Percentiles rank a stretch among this genome's conserved stretches.
These are phyloP conservation scores for Rhagoletis zephyria DNA, from an alignment of 1,140 invertebrate species.

Conservation along the genomic window DNA sequence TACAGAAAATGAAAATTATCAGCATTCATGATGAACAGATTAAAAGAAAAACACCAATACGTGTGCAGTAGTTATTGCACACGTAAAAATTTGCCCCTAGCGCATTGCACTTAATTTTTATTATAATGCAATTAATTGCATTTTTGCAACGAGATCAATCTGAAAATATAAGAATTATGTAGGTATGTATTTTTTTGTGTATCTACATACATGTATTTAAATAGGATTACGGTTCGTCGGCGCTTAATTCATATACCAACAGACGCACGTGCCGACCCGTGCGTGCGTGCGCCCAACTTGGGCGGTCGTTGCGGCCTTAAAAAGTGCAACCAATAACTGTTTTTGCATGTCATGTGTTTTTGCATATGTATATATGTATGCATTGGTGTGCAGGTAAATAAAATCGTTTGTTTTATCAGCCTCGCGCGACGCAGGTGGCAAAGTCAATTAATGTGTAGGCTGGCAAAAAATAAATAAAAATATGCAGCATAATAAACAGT, in stretches of 20 bases:
- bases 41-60: neutral
- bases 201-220: neutral
- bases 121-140: slow-evolving; percentile 39
- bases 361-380: neutral
- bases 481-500: slow-evolving; percentile 57
- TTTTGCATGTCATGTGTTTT: neutral
- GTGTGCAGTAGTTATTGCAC: neutral
- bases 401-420: neutral
- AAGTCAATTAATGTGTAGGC: slow-evolving; percentile 17
- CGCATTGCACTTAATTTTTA: slow-evolving; percentile 33
- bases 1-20: neutral
- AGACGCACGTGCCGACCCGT: slow-evolving; percentile 20
- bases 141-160: slow-evolving; percentile 57
- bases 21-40: slow-evolving; percentile 17
- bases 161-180: neutral
- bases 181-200: neutral
- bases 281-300: slow-evolving; percentile 18
- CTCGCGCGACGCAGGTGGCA: neutral
- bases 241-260: neutral
- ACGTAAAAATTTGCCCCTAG: neutral
- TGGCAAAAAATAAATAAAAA: slow-evolving; percentile 63
- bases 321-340: neutral
- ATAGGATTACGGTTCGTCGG: no score
- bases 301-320: neutral
- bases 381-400: neutral